Conservation (phyloP, 2,888 invertebrate species). For the Ochropacha duplaris region DNA sequence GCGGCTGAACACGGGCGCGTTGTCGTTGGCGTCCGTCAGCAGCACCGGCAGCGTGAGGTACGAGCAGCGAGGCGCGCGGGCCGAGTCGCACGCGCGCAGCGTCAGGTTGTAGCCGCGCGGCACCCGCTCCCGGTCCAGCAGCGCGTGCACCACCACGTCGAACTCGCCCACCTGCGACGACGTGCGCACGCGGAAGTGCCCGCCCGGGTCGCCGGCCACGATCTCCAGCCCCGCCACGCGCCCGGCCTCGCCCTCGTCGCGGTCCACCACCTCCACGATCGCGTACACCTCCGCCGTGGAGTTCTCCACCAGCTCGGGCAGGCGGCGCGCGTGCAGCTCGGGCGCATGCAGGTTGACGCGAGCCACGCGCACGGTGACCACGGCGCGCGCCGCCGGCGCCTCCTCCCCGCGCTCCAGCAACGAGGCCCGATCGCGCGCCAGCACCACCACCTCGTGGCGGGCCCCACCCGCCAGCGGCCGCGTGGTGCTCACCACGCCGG, state of each 20-base stretch:
- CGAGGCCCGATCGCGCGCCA: slow-evolving; percentile 93
- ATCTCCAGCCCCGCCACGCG: slow-evolving; percentile 92
- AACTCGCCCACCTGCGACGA: slow-evolving; percentile 87
- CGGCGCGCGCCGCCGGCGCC: slow-evolving; percentile 90
- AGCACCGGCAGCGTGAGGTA: slow-evolving; percentile 92
- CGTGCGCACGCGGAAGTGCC: slow-evolving; percentile 90
- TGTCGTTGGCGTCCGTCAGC: slow-evolving; percentile 91
- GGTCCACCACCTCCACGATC: slow-evolving; percentile 92
- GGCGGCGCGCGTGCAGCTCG: slow-evolving; percentile 89
- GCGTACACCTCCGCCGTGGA: slow-evolving; percentile 94
- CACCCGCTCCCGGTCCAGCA: slow-evolving; percentile 89
- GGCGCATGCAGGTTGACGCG: slow-evolving; percentile 94
- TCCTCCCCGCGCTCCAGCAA: slow-evolving; percentile 69
- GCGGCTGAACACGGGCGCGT: slow-evolving; percentile 93
- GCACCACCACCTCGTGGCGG: slow-evolving; percentile 88
- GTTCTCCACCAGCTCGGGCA: slow-evolving; percentile 91
- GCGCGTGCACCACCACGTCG: slow-evolving; percentile 90
- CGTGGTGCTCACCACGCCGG: slow-evolving; percentile 93
- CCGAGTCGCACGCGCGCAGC: slow-evolving; percentile 92
- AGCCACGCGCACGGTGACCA: slow-evolving; percentile 89
- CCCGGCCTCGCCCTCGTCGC: slow-evolving; percentile 93
- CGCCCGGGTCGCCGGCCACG: slow-evolving; percentile 94
- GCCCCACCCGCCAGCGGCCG: slow-evolving; percentile 88
- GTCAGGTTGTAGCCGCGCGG: slow-evolving; percentile 94
- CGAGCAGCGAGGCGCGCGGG: slow-evolving; percentile 89